phyloP scores from a whole-genome alignment of 2,797 vertebrate species.

The Cyprinodon diabolis region DNA sequence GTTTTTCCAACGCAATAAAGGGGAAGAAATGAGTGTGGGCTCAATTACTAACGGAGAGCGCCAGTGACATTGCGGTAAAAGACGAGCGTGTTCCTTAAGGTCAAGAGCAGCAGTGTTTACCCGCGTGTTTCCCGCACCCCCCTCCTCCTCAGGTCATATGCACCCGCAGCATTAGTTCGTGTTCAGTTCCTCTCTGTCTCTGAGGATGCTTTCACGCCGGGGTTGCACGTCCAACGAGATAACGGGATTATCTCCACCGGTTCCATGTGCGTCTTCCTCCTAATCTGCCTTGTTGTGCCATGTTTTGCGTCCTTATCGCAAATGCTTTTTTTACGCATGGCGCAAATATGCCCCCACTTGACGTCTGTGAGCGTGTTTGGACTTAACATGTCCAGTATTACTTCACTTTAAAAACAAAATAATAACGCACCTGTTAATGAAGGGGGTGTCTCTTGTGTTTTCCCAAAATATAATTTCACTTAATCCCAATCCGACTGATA shows the following conservation, averaged over 20 bases:
- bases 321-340: constrained; percentile 63
- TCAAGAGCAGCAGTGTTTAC: constrained; percentile 70
- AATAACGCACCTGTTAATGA: constrained; percentile 40
- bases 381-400: constrained; percentile 31
- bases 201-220: constrained; percentile 62
- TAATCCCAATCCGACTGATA: constrained; percentile 43
- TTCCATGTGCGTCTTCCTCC: constrained; percentile 52
- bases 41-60: constrained; percentile 28
- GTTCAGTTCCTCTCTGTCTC: constrained; percentile 69
- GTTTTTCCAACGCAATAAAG: constrained; percentile 69
- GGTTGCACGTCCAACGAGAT: constrained; percentile 64
- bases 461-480: constrained; percentile 36
- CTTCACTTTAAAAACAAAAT: constrained; percentile 14
- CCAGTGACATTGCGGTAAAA: constrained; percentile 77
- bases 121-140: constrained; percentile 35
- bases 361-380: constrained; percentile 39
- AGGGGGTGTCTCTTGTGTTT: neutral
- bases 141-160: constrained; percentile 2
- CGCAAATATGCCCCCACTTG: constrained; percentile 53
- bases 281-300: constrained; percentile 58
- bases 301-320: constrained; percentile 61
- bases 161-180: constrained; percentile 70
- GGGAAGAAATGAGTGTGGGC: constrained; percentile 30
- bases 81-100: constrained; percentile 67
- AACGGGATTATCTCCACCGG: constrained; percentile 69